These are phyloP conservation scores for Coronaproctus castanopsis DNA, from an alignment of 2,888 invertebrate genomes.

Conservation along the genomic window DNA sequence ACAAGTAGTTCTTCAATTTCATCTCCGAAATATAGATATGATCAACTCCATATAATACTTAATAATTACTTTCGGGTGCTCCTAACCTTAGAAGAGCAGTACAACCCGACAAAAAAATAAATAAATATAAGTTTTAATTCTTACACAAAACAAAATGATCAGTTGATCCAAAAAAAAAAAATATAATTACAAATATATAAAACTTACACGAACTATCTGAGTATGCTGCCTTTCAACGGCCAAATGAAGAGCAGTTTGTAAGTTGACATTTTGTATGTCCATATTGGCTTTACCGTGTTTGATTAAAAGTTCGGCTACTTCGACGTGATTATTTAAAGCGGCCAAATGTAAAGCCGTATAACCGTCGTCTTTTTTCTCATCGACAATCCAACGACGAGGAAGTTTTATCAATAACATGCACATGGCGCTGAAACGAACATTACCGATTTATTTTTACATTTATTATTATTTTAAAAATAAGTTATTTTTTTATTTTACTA, in stretches of 20 bases:
- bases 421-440: constrained; percentile 54
- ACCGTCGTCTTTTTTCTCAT: constrained; percentile 96
- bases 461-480: too few relatives aligned
- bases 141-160: too few relatives aligned
- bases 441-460: background rate
- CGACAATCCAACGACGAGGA: constrained; percentile 89
- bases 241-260: constrained; percentile 79
- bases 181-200: too few relatives aligned
- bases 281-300: constrained; percentile 76
- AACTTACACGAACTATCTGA: constrained; percentile 72
- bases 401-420: constrained; percentile 79
- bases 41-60: too few relatives aligned
- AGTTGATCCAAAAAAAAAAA: too few relatives aligned
- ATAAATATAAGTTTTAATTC: too few relatives aligned
- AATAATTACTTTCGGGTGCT: too few relatives aligned
- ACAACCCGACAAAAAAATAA: too few relatives aligned
- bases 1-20: too few relatives aligned
- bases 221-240: constrained; percentile 93
- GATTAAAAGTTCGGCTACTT: constrained; percentile 79
- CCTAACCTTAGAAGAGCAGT: too few relatives aligned
- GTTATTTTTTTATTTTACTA: too few relatives aligned
- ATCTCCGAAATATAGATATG: too few relatives aligned
- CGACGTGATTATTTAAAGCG: constrained; percentile 88
- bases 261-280: constrained; percentile 88
- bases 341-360: constrained; percentile 91